These are phyloP conservation scores for Silurus meridionalis DNA, from an alignment of 2,113 vertebrate species.

Conservation along the genomic window DNA sequence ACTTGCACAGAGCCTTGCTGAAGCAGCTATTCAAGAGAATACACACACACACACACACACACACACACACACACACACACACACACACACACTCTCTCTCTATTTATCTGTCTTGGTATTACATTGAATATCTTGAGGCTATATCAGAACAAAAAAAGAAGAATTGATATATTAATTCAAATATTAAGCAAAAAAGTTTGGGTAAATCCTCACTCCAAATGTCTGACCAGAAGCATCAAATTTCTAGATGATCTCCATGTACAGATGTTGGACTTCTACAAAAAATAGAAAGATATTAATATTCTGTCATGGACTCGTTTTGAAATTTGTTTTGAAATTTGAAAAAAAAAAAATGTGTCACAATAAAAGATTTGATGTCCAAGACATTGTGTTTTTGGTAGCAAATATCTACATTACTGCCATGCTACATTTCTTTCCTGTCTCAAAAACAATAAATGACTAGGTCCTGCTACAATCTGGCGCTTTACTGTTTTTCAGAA, in stretches of 20 bases:
- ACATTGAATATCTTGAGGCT: not conserved
- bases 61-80: conserved; percentile 32
- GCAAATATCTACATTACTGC: not conserved
- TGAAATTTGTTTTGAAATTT: not conserved
- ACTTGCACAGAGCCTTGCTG: conserved; percentile 30
- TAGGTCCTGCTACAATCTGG: too few relatives aligned
- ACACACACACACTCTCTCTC: not conserved
- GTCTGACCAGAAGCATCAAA: not conserved
- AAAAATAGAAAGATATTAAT: not conserved
- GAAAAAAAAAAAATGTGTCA: not conserved
- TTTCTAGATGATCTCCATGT: not conserved
- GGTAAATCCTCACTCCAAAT: not conserved
- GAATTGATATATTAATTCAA: not conserved
- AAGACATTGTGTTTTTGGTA: not conserved
- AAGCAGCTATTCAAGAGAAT: conserved; percentile 45
- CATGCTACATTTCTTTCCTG: not conserved
- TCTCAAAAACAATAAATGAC: too few relatives aligned
- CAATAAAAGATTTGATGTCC: not conserved
- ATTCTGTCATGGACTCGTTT: not conserved
- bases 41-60: conserved; percentile 13
- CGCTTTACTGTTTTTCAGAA: not conserved
- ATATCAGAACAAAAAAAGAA: conserved; percentile 22
- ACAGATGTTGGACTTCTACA: not conserved
- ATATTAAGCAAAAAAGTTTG: not conserved
- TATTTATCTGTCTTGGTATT: not conserved